Evolutionary conservation across 2,888 invertebrate genomes (phyloP), one percentile per base, ranked within the genome.

Genomic region (Pemphredon lugubris): DNA sequence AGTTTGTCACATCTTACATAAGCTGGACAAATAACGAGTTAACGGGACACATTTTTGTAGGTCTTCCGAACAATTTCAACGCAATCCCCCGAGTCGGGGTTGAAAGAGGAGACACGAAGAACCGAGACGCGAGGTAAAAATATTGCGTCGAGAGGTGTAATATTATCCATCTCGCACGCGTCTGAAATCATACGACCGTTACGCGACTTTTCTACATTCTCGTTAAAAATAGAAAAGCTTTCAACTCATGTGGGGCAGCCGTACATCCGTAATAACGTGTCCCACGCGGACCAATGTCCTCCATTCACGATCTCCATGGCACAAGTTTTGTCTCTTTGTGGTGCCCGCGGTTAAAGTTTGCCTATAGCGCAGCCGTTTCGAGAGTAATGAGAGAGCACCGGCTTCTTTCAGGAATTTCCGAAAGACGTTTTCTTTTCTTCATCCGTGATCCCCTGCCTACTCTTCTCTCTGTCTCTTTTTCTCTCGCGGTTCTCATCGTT

Each of bases 311-410:
- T 50, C n/a, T 5, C 20, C 21, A 16, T 7, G 11, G 7, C 11
- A 16, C 34, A 32, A 34, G 18, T 14, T 50, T 30, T 18, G 20
- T 34, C 32, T 30, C 40, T 39, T 53, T 53, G 23, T 40, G 39
- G 23, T 14, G 2, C 3, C 39, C 7, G 40, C 39, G 39, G 53
- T 40, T 39, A 7, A 32, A 37, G 53, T 39, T 39, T 23, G 23
- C 20, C 39, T 32, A 16, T 7, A 53, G 39, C n/a, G 53, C 40
- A 53, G 37, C 39, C 39, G 21, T 39, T 53, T 53, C 39, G 23
- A 23, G 39, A 40, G 53, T 53, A 53, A 53, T 53, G 53, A 53
- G 39, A 53, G 39, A 53, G 53, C 53, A 23, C 37, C 11, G 13
- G 23, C 39, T 53, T 53, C 53, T 37, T 39, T 20, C 21, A 14